These are phyloP conservation scores for Neosalanx taihuensis DNA, from an alignment of 2,797 vertebrate species.

Conservation along the genomic window DNA sequence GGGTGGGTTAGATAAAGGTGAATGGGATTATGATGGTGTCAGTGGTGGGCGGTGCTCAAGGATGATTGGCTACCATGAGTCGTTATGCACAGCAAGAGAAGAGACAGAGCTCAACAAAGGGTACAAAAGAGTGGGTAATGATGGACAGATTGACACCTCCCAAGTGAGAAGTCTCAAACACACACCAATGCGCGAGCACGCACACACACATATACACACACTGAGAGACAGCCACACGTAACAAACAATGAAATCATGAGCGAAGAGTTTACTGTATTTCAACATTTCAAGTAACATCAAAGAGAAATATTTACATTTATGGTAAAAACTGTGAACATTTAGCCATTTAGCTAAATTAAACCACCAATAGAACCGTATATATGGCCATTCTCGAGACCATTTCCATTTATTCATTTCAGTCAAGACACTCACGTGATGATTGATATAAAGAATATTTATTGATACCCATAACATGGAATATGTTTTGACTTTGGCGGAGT, in stretches of 20 bases:
- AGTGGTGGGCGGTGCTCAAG: neutral
- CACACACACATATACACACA: neutral
- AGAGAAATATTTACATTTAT: no score
- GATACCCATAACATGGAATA: no score
- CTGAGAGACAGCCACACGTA: neutral
- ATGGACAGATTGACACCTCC: constrained; percentile 21
- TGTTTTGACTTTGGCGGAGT: no score
- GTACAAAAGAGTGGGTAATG: constrained; percentile 32
- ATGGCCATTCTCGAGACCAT: no score
- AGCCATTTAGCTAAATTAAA: no score
- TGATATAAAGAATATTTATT: no score
- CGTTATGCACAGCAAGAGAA: constrained; percentile 11
- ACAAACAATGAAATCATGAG: neutral
- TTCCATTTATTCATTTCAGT: no score
- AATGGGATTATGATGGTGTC: neutral
- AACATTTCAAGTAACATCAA: no score
- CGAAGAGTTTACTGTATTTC: neutral
- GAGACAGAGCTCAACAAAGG: constrained; percentile 22
- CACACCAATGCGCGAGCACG: neutral
- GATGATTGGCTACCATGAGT: constrained; percentile 2
- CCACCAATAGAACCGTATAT: neutral
- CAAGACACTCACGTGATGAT: no score
- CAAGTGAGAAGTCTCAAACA: constrained; percentile 8
- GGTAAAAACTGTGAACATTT: no score
- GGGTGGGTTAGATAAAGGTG: neutral